These are phyloP conservation scores for Metallyticus violacea DNA, from an alignment of 2,888 invertebrate genomes.

Conservation along the genomic window DNA sequence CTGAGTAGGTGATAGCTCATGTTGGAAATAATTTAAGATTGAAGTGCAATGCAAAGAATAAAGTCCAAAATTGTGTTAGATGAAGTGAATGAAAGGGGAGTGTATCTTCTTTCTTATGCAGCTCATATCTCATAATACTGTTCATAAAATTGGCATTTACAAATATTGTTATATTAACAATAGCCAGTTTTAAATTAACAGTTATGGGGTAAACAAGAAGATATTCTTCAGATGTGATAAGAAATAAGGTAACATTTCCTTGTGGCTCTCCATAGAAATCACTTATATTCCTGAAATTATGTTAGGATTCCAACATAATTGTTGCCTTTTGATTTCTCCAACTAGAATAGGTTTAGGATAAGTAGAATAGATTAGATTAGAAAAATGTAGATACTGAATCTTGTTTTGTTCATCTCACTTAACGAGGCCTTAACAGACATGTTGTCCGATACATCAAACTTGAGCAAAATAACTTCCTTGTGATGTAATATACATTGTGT, in stretches of 20 bases:
- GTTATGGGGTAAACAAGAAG: neutral
- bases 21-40: neutral
- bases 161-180: neutral
- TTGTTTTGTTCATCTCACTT: conserved; percentile 25
- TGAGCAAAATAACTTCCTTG: neutral
- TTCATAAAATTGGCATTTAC: neutral
- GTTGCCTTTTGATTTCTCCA: conserved; percentile 11
- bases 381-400: neutral
- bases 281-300: neutral
- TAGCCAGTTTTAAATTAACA: neutral
- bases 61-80: neutral
- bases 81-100: neutral
- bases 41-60: neutral
- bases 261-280: neutral
- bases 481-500: neutral
- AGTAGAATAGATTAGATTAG: neutral
- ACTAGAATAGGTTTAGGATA: neutral
- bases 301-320: neutral
- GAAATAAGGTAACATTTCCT: neutral
- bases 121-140: neutral
- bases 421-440: conserved; percentile 29
- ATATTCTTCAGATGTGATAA: neutral
- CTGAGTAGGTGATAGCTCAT: neutral
- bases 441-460: neutral
- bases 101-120: neutral